These are phyloP conservation scores for Scomber japonicus DNA, from an alignment of 2,113 vertebrate species.

Conservation along the genomic window DNA sequence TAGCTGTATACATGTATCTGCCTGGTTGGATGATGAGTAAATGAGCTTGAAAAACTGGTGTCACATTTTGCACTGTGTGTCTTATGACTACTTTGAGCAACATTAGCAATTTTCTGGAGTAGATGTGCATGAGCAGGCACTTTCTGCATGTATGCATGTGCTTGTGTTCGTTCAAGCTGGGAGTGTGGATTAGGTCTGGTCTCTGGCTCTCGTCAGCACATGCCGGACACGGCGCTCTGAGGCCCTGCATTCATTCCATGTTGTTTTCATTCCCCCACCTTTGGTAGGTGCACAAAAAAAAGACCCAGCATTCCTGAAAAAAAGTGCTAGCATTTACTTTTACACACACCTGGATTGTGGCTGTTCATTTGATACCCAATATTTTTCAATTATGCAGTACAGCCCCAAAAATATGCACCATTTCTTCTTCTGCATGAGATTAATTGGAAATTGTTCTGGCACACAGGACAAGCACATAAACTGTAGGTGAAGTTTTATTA, in stretches of 20 bases:
- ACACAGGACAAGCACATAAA: constrained; percentile 51
- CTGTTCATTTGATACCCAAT: constrained; percentile 67
- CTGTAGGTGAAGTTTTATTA: constrained; percentile 43
- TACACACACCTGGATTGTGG: constrained; percentile 77
- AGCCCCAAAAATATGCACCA: constrained; percentile 27
- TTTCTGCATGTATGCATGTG: constrained; percentile 59
- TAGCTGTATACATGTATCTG: not conserved
- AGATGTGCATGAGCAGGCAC: constrained; percentile 59
- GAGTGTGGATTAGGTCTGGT: constrained; percentile 73
- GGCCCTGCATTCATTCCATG: constrained; percentile 82
- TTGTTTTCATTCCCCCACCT: constrained; percentile 84
- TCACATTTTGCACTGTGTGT: not conserved
- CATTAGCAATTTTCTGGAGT: constrained; percentile 41
- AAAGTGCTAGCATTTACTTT: constrained; percentile 61
- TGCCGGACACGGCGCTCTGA: constrained; percentile 74
- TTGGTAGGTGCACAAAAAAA: constrained; percentile 73
- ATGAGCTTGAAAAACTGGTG: not conserved
- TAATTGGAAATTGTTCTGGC: constrained; percentile 32
- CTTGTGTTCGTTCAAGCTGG: constrained; percentile 41
- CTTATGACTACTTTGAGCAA: constrained; percentile 14
- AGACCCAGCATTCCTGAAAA: constrained; percentile 72
- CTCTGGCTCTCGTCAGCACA: constrained; percentile 83
- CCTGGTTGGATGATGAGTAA: not conserved
- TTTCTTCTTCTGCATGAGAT: constrained; percentile 20
- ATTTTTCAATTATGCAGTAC: constrained; percentile 62